Conservation (phyloP, 2,797 vertebrate species). For the Aldrovandia affinis region DNA sequence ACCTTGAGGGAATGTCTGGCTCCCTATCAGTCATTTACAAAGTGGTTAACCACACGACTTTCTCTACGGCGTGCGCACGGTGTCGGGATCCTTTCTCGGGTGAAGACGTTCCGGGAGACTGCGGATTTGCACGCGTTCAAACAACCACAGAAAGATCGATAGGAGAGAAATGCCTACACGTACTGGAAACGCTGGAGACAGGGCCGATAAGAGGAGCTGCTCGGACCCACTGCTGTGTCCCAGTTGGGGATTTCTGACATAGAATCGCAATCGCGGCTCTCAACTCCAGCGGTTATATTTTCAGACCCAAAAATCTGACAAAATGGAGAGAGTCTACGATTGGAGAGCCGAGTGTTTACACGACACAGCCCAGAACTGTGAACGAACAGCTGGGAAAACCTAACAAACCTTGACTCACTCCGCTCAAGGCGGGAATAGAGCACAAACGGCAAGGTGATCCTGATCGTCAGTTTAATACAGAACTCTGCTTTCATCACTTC, state of each 20-base stretch:
- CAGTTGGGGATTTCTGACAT: not conserved
- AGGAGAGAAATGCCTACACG: conserved; percentile 23
- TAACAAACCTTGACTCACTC: not conserved
- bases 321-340: not conserved
- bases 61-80: not conserved
- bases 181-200: not conserved
- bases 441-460: not conserved
- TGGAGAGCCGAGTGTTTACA: not conserved
- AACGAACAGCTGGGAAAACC: not conserved
- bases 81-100: conserved; percentile 20
- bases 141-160: conserved; percentile 23
- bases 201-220: not conserved
- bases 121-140: conserved; percentile 26
- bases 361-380: not conserved
- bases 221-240: not conserved
- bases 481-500: not conserved
- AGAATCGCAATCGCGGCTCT: not conserved
- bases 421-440: not conserved
- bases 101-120: not conserved
- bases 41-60: not conserved
- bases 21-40: conserved; percentile 21
- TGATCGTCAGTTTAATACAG: not conserved
- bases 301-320: not conserved
- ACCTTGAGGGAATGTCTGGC: conserved; percentile 14
- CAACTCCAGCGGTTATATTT: not conserved